A percentile compares a stretch with the other conserved stretches of the same genome.
Evolutionary conservation across 2,113 vertebrate species (phyloP).

Genomic region (Nothocercus nigrocapillus): DNA sequence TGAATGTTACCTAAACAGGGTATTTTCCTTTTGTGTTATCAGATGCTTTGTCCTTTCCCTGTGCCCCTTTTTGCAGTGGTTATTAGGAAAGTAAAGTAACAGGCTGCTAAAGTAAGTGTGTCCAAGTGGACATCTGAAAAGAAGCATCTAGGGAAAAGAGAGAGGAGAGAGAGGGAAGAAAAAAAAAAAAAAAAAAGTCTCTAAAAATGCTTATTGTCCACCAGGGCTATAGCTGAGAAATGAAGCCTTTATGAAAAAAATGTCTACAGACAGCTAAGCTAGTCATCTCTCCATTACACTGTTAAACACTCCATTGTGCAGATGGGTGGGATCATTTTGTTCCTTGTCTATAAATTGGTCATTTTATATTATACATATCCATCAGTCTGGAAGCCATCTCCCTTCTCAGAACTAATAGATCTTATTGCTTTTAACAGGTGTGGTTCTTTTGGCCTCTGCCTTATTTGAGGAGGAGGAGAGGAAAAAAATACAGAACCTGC

Average conservation of each 20-base stretch:
- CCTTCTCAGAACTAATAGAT: constrained; percentile 53
- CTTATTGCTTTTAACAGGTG: constrained; percentile 66
- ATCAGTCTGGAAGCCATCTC: constrained; percentile 61
- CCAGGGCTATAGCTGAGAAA: background rate
- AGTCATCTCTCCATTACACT: background rate
- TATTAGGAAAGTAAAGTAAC: background rate
- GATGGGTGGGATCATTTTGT: background rate
- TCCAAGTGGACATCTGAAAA: background rate
- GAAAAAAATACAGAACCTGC: constrained; percentile 37
- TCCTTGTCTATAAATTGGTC: constrained; percentile 31
- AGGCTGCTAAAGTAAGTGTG: constrained; percentile 19
- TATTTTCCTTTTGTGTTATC: background rate
- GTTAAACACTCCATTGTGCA: background rate
- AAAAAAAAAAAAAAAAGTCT: background rate
- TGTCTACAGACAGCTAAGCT: background rate
- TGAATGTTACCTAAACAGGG: background rate
- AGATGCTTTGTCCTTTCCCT: background rate
- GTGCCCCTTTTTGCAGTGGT: background rate
- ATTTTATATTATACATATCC: constrained; percentile 45
- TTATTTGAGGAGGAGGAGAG: constrained; percentile 62
- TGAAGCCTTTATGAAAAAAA: background rate
- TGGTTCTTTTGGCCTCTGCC: constrained; percentile 63
- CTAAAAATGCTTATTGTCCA: background rate
- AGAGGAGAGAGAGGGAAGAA: background rate
- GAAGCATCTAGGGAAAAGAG: background rate